These are phyloP conservation scores for Cirrhinus mrigala DNA, from an alignment of 2,797 vertebrate species.

Conservation along the genomic window DNA sequence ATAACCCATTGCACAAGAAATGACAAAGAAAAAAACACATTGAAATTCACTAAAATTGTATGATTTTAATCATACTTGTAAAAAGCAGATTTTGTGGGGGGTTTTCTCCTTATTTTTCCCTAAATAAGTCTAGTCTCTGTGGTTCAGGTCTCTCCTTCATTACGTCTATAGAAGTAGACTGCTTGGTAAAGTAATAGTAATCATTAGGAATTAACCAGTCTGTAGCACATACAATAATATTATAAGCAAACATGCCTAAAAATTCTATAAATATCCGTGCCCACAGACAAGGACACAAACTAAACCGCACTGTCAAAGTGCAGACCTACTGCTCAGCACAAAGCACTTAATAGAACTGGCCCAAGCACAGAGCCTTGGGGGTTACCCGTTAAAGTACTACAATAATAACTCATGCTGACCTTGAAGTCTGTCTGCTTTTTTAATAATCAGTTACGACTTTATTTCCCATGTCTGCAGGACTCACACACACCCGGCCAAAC, in stretches of 20 bases:
- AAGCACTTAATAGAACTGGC: constrained; percentile 51
- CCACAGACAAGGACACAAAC: constrained; percentile 18
- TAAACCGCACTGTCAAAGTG: constrained; percentile 20
- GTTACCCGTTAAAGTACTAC: constrained; percentile 25
- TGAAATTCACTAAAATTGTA: not conserved
- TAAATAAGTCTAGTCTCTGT: not conserved
- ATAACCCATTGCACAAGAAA: not conserved
- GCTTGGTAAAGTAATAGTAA: not conserved
- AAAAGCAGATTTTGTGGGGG: too few relatives aligned
- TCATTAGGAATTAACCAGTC: not conserved
- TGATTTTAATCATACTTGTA: not conserved
- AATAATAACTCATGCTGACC: constrained; percentile 49
- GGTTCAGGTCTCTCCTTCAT: not conserved
- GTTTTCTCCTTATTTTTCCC: too few relatives aligned
- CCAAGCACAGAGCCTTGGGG: constrained; percentile 34
- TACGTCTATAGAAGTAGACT: not conserved
- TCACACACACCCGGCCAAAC: constrained; percentile 9
- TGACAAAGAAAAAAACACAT: not conserved
- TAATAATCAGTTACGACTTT: constrained; percentile 54
- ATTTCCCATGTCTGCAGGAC: constrained; percentile 42
- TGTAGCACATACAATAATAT: not conserved
- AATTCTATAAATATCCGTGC: not conserved
- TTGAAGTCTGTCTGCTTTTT: constrained; percentile 50
- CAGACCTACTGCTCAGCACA: not conserved
- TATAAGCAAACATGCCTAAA: constrained; percentile 1